Evolutionary conservation across 2,797 vertebrate species (phyloP), one percentile per base, ranked within the genome.

Genomic region (Schizothorax lantsangensis): DNA sequence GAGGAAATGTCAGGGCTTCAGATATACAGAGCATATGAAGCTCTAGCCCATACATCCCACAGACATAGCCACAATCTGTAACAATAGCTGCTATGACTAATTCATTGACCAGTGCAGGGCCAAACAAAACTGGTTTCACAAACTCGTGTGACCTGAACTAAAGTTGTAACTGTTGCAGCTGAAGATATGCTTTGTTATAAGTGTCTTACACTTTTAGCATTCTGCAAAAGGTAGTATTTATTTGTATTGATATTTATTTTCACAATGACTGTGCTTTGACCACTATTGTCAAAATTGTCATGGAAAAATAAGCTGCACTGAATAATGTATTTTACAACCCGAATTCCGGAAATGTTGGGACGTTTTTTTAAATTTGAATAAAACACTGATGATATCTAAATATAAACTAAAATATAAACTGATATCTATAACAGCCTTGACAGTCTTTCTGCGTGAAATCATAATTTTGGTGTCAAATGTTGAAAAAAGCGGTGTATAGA

Each of bases 1-100:
- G 52, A 72, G 36, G 85, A 83, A 83, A 85, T 80, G 75, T 82
- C 75, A 83, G 49, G 73, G 36, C 69, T 66, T 86, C 9, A 72
- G 38, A 81, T 62, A 38, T 4, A 69, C 30, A 40, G 26, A 14
- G 14, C 49, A 79, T 47, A 33, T 68, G 38, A 82, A 54, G 26
- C 45, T 15, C 19, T 77, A 52, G 21, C 43, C 9, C 43, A 38
- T 21, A 49, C 4, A 69, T 69, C 64, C 17, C 43, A 43, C 15
- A 52, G 15, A 79, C 4, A 69, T 2, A 79, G 45, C 23, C 43
- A 69, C 49, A 23, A 38, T 49, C 52, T 47, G 36, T 72, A 54
- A 73, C 68, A 86, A 73, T 19, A 73, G 21, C 21, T 33, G 26
- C 77, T 45, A 72, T 79, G 33, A 79, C 62, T 79, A 54, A 79